Evolutionary conservation across 2,888 invertebrate genomes (phyloP).

Genomic region (Brassicogethes aeneus): DNA sequence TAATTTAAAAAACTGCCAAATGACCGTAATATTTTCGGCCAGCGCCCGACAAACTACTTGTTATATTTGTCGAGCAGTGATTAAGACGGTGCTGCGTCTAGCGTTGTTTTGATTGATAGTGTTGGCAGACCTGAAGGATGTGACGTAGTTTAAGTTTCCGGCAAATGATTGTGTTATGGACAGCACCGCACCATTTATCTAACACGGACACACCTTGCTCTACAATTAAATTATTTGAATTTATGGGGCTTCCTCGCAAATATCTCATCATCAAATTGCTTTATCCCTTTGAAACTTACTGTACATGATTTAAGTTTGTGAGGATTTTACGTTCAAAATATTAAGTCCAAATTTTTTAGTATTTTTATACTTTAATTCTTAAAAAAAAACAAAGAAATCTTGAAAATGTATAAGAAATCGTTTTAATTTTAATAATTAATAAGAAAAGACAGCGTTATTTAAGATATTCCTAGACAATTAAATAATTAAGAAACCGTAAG

Average conservation of each 20-base stretch:
- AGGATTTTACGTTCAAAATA: too few species aligned
- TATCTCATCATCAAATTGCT: too few species aligned
- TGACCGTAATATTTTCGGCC: not conserved
- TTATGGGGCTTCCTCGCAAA: not conserved
- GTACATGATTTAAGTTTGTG: too few species aligned
- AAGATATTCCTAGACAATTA: too few species aligned
- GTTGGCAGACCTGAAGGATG: slow-evolving; percentile 29
- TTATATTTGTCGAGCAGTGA: slow-evolving; percentile 20
- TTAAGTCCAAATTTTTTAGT: too few species aligned
- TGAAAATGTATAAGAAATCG: too few species aligned
- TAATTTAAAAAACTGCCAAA: not conserved
- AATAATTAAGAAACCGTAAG: too few species aligned
- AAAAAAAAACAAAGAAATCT: too few species aligned
- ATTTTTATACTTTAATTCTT: too few species aligned
- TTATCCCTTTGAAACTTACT: too few species aligned
- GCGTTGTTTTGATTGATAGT: slow-evolving; percentile 15
- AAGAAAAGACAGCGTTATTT: too few species aligned
- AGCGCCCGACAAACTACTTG: slow-evolving; percentile 16
- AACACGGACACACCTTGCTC: not conserved
- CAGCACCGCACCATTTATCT: slow-evolving; percentile 11
- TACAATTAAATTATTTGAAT: not conserved
- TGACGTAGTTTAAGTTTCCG: slow-evolving; percentile 25
- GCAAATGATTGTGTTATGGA: slow-evolving; percentile 20
- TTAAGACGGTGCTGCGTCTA: slow-evolving; percentile 19
- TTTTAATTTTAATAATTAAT: too few species aligned